Percentiles rank a stretch among this genome's conserved stretches.
Evolutionary conservation across 2,797 vertebrate genomes (phyloP).

Genomic region (Tadarida brasiliensis): DNA sequence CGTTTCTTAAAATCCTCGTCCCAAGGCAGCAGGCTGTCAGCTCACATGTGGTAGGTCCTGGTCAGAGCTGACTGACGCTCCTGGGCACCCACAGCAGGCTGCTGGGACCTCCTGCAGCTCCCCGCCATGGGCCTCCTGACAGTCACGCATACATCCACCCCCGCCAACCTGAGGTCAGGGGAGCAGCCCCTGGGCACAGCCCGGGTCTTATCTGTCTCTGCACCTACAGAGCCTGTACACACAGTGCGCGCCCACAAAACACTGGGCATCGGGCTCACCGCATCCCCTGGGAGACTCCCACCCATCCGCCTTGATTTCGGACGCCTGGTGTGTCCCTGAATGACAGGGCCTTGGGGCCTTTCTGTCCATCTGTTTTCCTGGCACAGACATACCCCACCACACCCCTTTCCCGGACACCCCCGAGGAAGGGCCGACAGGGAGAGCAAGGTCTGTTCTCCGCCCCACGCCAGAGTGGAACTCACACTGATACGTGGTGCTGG

Average conservation of each 20-base stretch:
- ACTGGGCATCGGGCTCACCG: background rate
- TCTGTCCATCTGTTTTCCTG: background rate
- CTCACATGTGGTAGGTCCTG: fast-evolving
- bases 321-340: background rate
- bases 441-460: background rate
- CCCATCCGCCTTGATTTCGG: background rate
- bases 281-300: background rate
- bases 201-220: background rate
- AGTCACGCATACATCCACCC: too few relatives aligned
- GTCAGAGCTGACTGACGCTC: background rate
- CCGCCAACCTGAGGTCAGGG: background rate
- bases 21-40: background rate
- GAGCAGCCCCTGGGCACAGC: background rate
- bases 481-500: background rate
- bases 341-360: background rate
- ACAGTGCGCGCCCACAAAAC: background rate
- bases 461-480: background rate
- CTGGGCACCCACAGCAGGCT: background rate
- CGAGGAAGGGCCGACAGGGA: constrained; percentile 6
- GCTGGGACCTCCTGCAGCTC: background rate
- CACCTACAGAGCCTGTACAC: background rate
- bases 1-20: background rate
- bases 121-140: background rate
- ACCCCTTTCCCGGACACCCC: background rate
- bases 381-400: background rate